These are phyloP conservation scores for Malurus splendens DNA, from an alignment of 2,797 vertebrate genomes.

Conservation along the genomic window DNA sequence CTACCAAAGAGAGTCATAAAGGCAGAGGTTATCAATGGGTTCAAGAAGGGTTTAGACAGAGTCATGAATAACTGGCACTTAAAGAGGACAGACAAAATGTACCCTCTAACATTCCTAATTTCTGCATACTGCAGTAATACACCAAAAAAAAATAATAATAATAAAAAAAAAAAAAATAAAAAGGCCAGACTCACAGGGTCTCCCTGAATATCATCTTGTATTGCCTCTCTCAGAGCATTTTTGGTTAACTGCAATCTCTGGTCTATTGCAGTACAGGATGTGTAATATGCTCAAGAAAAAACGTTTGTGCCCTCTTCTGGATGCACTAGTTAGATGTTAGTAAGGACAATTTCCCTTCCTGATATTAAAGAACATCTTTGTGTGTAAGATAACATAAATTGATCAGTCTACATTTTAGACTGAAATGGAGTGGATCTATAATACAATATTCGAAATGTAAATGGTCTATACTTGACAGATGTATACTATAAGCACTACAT, in stretches of 20 bases:
- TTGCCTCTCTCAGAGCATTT: background rate
- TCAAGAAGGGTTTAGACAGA: background rate
- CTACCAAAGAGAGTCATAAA: background rate
- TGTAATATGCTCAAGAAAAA: background rate
- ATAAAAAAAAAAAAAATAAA: background rate
- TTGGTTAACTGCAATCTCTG: background rate
- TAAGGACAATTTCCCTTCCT: background rate
- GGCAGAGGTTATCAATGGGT: background rate
- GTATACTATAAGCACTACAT: background rate
- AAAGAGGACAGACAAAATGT: background rate
- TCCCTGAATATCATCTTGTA: background rate
- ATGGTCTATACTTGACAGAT: background rate
- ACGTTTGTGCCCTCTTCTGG: background rate
- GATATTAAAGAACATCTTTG: background rate
- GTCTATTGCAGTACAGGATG: background rate
- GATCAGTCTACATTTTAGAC: background rate
- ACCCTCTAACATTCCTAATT: background rate
- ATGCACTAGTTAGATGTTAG: background rate
- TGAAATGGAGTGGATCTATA: background rate
- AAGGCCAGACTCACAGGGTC: fast-evolving
- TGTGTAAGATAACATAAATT: background rate
- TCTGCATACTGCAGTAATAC: background rate
- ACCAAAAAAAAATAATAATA: background rate
- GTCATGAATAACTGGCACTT: background rate
- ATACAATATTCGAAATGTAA: background rate